Conservation (phyloP, 2,113 vertebrate species). For the Dicaeum eximium region DNA sequence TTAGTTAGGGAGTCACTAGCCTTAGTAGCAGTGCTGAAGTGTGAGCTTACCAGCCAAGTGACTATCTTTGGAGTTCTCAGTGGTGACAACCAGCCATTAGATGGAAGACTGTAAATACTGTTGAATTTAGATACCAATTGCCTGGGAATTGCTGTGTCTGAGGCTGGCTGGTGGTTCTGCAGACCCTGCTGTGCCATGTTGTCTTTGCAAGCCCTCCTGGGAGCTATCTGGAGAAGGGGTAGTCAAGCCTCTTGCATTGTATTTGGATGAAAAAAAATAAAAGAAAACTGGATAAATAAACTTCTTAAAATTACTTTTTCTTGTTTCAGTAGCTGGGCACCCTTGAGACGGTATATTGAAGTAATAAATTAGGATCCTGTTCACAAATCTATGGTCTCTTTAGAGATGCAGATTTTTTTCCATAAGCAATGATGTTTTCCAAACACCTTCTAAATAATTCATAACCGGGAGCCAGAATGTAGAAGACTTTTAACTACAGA, state of each 20-base stretch:
- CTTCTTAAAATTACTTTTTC: background rate
- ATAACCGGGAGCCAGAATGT: background rate
- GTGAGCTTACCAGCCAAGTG: background rate
- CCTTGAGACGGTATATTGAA: background rate
- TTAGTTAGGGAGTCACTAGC: background rate
- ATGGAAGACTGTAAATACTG: background rate
- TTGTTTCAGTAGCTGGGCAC: background rate
- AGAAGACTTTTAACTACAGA: background rate
- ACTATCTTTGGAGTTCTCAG: background rate
- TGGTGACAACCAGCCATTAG: background rate
- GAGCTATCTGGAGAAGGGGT: background rate
- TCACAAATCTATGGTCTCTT: background rate
- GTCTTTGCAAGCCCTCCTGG: background rate
- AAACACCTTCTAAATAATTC: slow-evolving; percentile 3
- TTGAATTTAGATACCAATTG: background rate
- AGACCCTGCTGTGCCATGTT: background rate
- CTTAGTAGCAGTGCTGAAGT: background rate
- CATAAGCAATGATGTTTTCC: background rate
- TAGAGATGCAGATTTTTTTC: background rate
- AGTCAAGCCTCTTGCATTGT: background rate
- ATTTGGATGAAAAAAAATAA: background rate
- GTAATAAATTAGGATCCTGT: background rate
- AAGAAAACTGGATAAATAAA: background rate
- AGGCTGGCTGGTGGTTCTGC: background rate
- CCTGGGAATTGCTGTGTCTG: background rate